A percentile compares a stretch with the other conserved stretches of the same genome.
Evolutionary conservation across 2,113 vertebrate genomes (phyloP).

Genomic region (Eonycteris spelaea): DNA sequence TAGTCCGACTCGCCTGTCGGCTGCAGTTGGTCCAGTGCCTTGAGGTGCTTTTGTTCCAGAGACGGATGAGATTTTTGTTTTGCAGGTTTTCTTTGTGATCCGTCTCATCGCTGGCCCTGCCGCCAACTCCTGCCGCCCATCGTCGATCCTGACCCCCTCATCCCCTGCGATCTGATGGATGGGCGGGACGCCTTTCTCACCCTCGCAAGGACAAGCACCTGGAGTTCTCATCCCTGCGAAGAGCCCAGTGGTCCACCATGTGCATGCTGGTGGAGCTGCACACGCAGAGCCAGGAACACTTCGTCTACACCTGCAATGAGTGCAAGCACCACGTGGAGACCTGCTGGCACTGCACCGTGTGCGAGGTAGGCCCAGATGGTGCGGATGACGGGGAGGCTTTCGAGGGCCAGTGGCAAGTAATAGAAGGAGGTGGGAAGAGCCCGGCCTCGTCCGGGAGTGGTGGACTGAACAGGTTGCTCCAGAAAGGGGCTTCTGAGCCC

Average conservation of each 20-base stretch:
- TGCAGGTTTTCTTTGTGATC: slow-evolving; percentile 98
- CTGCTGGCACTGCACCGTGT: slow-evolving; percentile 97
- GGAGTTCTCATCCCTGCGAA: slow-evolving; percentile 95
- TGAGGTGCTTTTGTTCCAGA: accelerated
- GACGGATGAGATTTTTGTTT: slow-evolving; percentile 4
- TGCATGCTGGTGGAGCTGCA: slow-evolving; percentile 98
- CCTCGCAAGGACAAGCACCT: slow-evolving; percentile 97
- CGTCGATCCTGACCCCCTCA: slow-evolving; percentile 91
- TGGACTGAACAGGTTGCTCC: not conserved
- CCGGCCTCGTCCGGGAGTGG: too few relatives aligned
- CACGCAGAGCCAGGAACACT: slow-evolving; percentile 98
- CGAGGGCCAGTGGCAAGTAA: not conserved
- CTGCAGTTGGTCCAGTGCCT: accelerated
- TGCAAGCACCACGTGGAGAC: slow-evolving; percentile 99
- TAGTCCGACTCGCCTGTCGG: not conserved
- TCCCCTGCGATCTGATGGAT: slow-evolving; percentile 98
- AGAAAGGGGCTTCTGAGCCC: not conserved
- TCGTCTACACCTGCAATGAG: slow-evolving; percentile 98
- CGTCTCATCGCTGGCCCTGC: slow-evolving; percentile 94
- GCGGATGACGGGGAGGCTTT: too few relatives aligned
- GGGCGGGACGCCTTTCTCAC: slow-evolving; percentile 99
- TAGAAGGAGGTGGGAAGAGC: too few relatives aligned
- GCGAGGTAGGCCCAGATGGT: slow-evolving; percentile 86
- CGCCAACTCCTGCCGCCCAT: slow-evolving; percentile 97
- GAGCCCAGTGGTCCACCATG: slow-evolving; percentile 98